phyloP scores from a whole-genome alignment of 2,797 vertebrate species.

The Naso thynnoides region DNA sequence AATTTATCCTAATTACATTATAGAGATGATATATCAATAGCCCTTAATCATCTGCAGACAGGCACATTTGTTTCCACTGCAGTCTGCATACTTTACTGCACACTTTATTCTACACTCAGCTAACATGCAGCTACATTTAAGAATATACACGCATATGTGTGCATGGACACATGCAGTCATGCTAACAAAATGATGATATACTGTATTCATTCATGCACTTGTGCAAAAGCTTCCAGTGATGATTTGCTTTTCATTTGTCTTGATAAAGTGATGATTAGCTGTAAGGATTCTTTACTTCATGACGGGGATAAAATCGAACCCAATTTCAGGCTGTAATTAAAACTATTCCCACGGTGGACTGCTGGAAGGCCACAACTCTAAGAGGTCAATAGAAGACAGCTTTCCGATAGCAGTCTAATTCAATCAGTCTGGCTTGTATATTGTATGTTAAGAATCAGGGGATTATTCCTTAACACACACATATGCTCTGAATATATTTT shows the following conservation, averaged over 20 bases:
- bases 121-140: not conserved
- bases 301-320: conserved; percentile 73
- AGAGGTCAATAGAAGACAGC: conserved; percentile 68
- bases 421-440: conserved; percentile 55
- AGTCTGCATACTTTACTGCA: conserved; percentile 8
- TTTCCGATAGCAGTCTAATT: conserved; percentile 72
- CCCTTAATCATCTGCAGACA: conserved; percentile 55
- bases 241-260: conserved; percentile 60
- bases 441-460: conserved; percentile 29
- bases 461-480: conserved; percentile 13
- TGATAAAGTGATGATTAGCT: conserved; percentile 67
- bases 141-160: not conserved
- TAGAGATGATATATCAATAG: conserved; percentile 62
- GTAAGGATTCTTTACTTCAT: conserved; percentile 61
- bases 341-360: conserved; percentile 61
- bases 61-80: conserved; percentile 35
- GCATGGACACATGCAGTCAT: not conserved
- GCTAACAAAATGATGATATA: not conserved
- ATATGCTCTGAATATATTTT: conserved; percentile 9
- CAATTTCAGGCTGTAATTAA: conserved; percentile 79
- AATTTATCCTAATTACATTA: conserved; percentile 74
- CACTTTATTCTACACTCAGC: not conserved
- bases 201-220: conserved; percentile 5
- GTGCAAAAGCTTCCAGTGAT: conserved; percentile 12
- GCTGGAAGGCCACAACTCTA: conserved; percentile 69